Conservation (phyloP, 2,113 vertebrate species). For the Rhipidura dahli region DNA sequence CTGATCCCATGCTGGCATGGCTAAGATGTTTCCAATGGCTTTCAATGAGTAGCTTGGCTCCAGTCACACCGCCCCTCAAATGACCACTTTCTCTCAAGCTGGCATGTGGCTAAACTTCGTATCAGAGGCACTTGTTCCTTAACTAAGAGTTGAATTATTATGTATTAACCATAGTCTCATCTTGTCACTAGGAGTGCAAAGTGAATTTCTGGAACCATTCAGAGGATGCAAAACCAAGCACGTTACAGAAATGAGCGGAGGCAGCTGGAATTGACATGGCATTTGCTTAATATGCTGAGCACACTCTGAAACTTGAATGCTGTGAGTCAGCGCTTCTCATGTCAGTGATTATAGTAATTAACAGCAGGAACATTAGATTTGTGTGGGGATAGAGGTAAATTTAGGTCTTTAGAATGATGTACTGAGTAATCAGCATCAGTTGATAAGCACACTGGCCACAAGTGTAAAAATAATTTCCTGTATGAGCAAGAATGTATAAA, state of each 20-base stretch:
- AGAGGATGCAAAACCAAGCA: background rate
- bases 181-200: background rate
- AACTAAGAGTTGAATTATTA: background rate
- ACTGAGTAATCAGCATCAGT: constrained; percentile 42
- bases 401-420: constrained; percentile 49
- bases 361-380: constrained; percentile 53
- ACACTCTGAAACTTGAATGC: constrained; percentile 34
- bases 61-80: background rate
- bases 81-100: background rate
- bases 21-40: background rate
- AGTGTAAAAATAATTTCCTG: constrained; percentile 29
- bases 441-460: constrained; percentile 9
- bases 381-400: constrained; percentile 42
- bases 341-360: constrained; percentile 62
- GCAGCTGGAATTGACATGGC: constrained; percentile 1
- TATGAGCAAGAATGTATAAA: constrained; percentile 10
- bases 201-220: background rate
- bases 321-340: constrained; percentile 60
- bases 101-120: background rate
- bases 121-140: background rate
- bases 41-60: background rate
- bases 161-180: background rate
- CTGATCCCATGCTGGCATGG: background rate
- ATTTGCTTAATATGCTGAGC: constrained; percentile 34
- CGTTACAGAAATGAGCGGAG: constrained; percentile 5